phyloP scores from a whole-genome alignment of 2,113 vertebrate species.

The Aptenodytes patagonicus region DNA sequence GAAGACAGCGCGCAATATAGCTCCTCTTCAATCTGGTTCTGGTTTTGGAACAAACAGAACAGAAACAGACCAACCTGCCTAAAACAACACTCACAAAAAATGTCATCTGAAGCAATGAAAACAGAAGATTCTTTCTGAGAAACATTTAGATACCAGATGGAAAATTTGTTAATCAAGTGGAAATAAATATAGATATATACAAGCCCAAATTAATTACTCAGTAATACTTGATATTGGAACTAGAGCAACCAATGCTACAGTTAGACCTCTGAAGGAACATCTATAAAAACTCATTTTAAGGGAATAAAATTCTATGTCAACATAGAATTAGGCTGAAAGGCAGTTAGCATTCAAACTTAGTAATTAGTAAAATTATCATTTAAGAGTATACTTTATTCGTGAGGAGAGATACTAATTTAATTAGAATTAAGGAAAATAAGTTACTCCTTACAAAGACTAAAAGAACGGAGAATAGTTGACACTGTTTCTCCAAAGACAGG shows the following conservation, averaged over 20 bases:
- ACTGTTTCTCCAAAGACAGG: not conserved
- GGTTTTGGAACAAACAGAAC: not conserved
- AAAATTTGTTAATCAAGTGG: not conserved
- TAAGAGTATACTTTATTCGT: not conserved
- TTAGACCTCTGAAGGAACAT: not conserved
- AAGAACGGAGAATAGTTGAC: not conserved
- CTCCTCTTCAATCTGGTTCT: not conserved
- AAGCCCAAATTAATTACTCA: not conserved
- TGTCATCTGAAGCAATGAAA: not conserved
- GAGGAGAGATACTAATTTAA: not conserved
- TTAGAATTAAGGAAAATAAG: not conserved
- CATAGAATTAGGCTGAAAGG: not conserved
- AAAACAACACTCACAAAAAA: not conserved
- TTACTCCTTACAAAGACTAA: not conserved
- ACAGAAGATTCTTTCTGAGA: not conserved
- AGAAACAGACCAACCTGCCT: not conserved
- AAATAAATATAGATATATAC: not conserved
- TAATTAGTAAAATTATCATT: not conserved
- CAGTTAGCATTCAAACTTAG: not conserved
- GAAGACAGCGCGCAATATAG: not conserved
- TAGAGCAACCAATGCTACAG: not conserved
- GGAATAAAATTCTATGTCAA: not conserved
- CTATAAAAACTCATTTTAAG: not conserved
- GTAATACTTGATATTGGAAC: not conserved
- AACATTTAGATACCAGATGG: not conserved